Evolutionary conservation across 92 coral and sea anemone genomes (phyloP).

Genomic region (Zoanthus solanderi): DNA sequence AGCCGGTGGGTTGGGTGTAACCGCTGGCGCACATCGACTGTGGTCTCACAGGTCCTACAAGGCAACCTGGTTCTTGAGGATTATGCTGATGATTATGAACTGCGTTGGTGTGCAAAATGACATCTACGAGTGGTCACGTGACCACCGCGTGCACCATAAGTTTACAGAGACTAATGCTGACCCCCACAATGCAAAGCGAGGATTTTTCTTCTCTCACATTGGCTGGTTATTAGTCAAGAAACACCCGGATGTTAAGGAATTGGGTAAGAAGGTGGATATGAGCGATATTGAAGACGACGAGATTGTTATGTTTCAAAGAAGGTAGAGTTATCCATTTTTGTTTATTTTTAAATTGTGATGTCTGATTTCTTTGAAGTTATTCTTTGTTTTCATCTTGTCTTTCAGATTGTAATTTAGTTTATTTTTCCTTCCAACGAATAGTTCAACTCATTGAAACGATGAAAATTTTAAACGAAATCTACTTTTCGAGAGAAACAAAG

Average conservation of each 20-base stretch:
- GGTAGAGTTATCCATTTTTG: constrained; percentile 18
- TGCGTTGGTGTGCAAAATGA: constrained; percentile 68
- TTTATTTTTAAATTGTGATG: neutral
- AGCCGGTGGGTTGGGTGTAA: constrained; percentile 65
- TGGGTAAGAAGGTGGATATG: constrained; percentile 64
- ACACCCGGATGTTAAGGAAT: constrained; percentile 71
- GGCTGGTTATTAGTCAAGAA: constrained; percentile 74
- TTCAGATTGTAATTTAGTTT: no score
- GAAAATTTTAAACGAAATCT: no score
- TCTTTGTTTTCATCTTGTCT: no score
- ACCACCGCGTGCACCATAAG: constrained; percentile 84
- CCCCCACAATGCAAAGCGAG: constrained; percentile 82
- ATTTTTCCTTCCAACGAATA: no score
- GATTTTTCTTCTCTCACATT: constrained; percentile 73
- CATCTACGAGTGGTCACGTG: constrained; percentile 81
- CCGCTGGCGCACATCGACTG: constrained; percentile 75
- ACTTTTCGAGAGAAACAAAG: no score
- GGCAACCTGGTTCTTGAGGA: constrained; percentile 64
- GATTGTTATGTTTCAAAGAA: constrained; percentile 79
- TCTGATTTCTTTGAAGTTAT: neutral
- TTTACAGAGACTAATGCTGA: constrained; percentile 78
- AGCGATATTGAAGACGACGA: constrained; percentile 71
- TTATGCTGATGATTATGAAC: constrained; percentile 61
- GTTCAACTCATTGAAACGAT: no score
- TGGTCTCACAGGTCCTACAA: constrained; percentile 84